phyloP scores from a whole-genome alignment of 2,113 vertebrate species.

The Chionis minor region DNA sequence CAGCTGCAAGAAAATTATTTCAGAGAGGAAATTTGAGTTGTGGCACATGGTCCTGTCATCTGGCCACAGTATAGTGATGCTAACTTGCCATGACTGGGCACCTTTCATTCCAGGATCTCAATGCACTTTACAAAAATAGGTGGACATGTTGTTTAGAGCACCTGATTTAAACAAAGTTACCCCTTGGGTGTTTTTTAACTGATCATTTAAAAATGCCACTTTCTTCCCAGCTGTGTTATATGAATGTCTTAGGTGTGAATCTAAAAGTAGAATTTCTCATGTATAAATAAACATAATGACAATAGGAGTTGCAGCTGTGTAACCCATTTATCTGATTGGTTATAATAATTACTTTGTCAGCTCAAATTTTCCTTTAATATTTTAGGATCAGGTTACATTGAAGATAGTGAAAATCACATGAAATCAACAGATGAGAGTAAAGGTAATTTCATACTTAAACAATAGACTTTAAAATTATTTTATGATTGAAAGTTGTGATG shows the following conservation, averaged over 20 bases:
- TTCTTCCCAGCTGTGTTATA: not conserved
- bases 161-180: not conserved
- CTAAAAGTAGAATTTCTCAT: not conserved
- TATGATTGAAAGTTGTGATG: not conserved
- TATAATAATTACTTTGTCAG: not conserved
- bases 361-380: not conserved
- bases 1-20: not conserved
- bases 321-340: not conserved
- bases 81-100: not conserved
- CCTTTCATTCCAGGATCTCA: not conserved
- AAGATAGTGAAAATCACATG: slow-evolving; percentile 72
- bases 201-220: not conserved
- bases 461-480: not conserved
- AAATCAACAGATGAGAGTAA: slow-evolving; percentile 74
- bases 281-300: not conserved
- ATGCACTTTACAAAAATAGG: not conserved
- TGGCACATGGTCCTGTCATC: not conserved
- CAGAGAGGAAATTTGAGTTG: not conserved
- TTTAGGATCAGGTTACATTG: slow-evolving; percentile 68
- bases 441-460: slow-evolving; percentile 66
- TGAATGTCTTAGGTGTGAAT: not conserved
- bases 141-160: not conserved
- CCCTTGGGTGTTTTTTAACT: not conserved
- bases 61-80: not conserved
- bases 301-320: not conserved